Base-by-base conservation (phyloP, 2,113 vertebrate species). In the Ammospiza caudacuta region DNA sequence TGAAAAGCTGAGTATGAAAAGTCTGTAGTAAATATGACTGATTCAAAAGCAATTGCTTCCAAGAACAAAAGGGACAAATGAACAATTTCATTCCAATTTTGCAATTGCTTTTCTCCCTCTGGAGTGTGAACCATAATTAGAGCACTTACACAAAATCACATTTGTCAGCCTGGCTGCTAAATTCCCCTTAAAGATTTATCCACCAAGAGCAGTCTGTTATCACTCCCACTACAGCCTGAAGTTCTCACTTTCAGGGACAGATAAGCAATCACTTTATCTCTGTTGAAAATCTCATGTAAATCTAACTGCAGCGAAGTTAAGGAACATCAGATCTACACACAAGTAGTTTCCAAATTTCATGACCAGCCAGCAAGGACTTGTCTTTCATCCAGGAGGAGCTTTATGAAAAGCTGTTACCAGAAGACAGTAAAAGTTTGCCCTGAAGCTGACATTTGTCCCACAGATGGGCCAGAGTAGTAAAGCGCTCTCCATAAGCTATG, bases 1-100 rank as follows among this genome's bases (percentile, higher is more conserved):
- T 59, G 54, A 72, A 82, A 94, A 75, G 58, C 61, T 91, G 73
- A 93, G 80, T 73, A 70, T 67, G 68, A 93, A 88, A 62, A 84
- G 67, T 74, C 62, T 74, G 54, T 82, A 62, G 83, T 79, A 89
- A 83, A 76, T 74, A 93, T 52, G 35, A 75, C 29, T 94, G 74
- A 15, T 70, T 95, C 76, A 92, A 85, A 96, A 96, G 66, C 83
- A 95, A 67, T 82, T 83, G 49, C 83, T 94, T 96, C 62, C 73
- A 62, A 87, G 88, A 96, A 91, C 80, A 96, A 96, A 89, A 92
- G 55, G 68, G 72, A 93, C 61, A 94, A 96, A 95, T 88, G 55
- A 96, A 93, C 54, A 91, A 90, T 93, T 93, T 91, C 62, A 83
- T 90, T 82, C 58, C 87, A 57, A 41, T 95, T 88, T 91, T 95